Base-by-base conservation (phyloP, 2,797 vertebrate genomes). In the Echeneis naucrates region DNA sequence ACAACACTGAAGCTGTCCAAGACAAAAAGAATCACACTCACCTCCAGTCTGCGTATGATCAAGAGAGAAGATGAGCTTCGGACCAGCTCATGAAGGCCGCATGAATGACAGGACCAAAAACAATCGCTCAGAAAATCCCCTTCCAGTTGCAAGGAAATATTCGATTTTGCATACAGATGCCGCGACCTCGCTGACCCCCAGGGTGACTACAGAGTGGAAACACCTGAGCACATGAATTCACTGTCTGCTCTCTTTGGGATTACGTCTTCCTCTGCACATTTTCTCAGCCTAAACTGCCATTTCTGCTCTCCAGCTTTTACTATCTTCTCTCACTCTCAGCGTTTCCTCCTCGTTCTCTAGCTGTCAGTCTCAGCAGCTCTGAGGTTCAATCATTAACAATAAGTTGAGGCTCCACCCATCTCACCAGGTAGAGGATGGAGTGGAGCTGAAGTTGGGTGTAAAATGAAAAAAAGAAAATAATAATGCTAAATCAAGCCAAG, bases 381-480 rank as follows among this genome's bases (percentile, higher is more conserved):
- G 64, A 63, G 55, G 78, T 84, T 90, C 87, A 92, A 94, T 93
- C 88, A 94, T 94, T 94, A 93, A 94, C 92, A 33, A 80, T 80
- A 68, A 67, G 84, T 71, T 48, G 56, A 78, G 67, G 90, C 90
- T 85, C 92, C 92, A 69, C 92, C 92, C 78, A 71, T 89, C 72
- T 47, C 81, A 84, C 70, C 93, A 93, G 90, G 90, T 92, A 83
- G 83, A 85, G 72, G 58, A 56, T 12, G 26, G 35, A 32, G 35
- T 37, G 32, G 24, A 47, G 63, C 16, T 42, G 10, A 64, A 71
- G 61, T 45, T 44, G 19, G 37, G 14, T 37, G 33, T 26, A 27
- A 64, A 66, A 75, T 4, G 16, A 3, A 10, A 32, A 47, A 7
- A 33, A 33, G 33, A 33, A 7, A 33, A 3, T 4, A 30, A 48